A percentile compares a stretch with the other conserved stretches of the same genome.
Conservation (phyloP, 2,113 vertebrate genomes). For the Alexandromys fortis region DNA sequence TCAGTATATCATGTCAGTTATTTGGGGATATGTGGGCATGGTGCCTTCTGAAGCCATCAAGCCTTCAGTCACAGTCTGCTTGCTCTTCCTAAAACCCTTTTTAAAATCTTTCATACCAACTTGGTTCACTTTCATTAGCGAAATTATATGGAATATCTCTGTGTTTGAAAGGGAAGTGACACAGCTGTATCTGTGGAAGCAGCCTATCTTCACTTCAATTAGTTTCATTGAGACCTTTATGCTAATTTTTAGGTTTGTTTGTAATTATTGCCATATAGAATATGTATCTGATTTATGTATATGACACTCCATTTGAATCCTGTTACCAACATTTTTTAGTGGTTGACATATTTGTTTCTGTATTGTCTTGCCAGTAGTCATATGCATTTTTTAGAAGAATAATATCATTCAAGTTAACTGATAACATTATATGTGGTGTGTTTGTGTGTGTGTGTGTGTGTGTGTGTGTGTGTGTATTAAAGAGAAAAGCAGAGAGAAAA, state of each 20-base stretch:
- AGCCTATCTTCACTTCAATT: not conserved
- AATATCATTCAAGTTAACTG: not conserved
- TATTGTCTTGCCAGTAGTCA: not conserved
- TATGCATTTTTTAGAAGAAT: not conserved
- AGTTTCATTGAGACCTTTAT: not conserved
- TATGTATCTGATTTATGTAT: not conserved
- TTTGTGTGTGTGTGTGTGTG: too few species aligned
- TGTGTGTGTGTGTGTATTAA: not conserved
- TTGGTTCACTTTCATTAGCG: slow-evolving; percentile 25
- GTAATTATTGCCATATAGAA: not conserved
- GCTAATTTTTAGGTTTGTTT: not conserved
- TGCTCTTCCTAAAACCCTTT: not conserved
- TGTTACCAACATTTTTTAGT: not conserved
- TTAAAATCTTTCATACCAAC: not conserved
- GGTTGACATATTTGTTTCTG: not conserved
- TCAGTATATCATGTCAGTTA: not conserved
- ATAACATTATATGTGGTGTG: not conserved
- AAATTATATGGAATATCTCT: slow-evolving; percentile 36
- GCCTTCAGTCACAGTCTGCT: not conserved
- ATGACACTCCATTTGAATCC: slow-evolving; percentile 3
- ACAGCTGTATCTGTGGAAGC: not conserved
- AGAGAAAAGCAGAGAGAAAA: not conserved
- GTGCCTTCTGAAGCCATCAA: not conserved
- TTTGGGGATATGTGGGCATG: not conserved
- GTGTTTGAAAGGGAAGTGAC: slow-evolving; percentile 3